Conservation (phyloP, 2,113 vertebrate genomes). For the Oostethus manadensis region DNA sequence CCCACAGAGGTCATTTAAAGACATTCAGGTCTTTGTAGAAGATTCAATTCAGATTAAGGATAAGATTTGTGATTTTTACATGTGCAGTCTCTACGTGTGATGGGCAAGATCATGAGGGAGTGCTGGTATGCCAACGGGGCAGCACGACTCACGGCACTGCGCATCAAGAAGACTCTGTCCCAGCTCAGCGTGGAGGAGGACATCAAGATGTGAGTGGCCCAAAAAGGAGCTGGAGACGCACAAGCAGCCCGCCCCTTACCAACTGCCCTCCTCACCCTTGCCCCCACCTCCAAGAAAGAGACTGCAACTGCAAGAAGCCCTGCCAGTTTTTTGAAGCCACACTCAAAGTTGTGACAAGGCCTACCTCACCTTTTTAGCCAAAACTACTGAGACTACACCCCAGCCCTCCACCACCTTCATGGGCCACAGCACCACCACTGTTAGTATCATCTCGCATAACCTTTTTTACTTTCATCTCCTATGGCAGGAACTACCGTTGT, state of each 20-base stretch:
- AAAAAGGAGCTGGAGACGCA: slow-evolving; percentile 28
- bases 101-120: slow-evolving; percentile 99
- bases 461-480: slow-evolving; percentile 31
- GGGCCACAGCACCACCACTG: slow-evolving; percentile 54
- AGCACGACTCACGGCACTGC: slow-evolving; percentile 88
- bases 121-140: slow-evolving; percentile 97
- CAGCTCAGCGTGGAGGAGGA: slow-evolving; percentile 98
- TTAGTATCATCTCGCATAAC: slow-evolving; percentile 45
- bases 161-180: slow-evolving; percentile 97
- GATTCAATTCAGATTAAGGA: too few relatives aligned
- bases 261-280: too few relatives aligned
- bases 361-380: slow-evolving; percentile 78
- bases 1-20: too few relatives aligned
- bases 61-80: too few relatives aligned
- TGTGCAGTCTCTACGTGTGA: slow-evolving; percentile 85
- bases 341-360: slow-evolving; percentile 71
- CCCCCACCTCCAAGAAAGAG: slow-evolving; percentile 41
- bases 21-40: too few relatives aligned
- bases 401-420: slow-evolving; percentile 19
- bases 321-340: slow-evolving; percentile 76
- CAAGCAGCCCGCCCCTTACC: slow-evolving; percentile 16
- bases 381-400: slow-evolving; percentile 72
- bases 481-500: slow-evolving; percentile 61
- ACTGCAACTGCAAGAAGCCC: slow-evolving; percentile 59
- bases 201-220: slow-evolving; percentile 80